Base-by-base conservation (phyloP, 2,888 invertebrate genomes). In the Neoitamus cyanurus region DNA sequence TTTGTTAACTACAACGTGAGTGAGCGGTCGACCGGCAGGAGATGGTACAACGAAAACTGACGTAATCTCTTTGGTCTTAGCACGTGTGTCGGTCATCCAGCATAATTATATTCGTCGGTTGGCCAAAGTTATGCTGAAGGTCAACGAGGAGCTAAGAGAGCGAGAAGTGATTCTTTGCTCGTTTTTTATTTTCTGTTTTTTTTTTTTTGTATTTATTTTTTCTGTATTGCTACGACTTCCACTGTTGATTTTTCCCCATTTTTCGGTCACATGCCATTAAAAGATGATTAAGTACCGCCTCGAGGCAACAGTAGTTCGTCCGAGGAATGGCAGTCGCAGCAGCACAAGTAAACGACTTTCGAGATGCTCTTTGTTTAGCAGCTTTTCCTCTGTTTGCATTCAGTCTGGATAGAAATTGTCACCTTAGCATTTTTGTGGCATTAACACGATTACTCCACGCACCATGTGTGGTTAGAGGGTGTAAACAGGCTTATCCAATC, bases 401-500 rank as follows among this genome's bases (percentile, higher is more conserved):
- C 73, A 31, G 73, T 73, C 73, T 73, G 36, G 73, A 34, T 37
- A 37, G 37, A 20, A 31, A 36, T 73, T 36, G 34, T 34, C 73
- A 34, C 34, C 73, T 73, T 58, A 58, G 20, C 15, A 73, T 73
- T n/a, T 73, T 73, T 25, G 25, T 58, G 58, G 6, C 58, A 58
- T 58, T 58, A 58, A 9, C 25, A 58, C 11, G 6, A 58, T 15
- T 58, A 20, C 25, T 25, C 9, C 58, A 20, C 25, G 11, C 25
- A 48, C 15, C 9, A 20, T 11, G 58, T 58, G 9, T 58, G 25
- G 15, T 20, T 25, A 58, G 58, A 25, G 58, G 36, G 34, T 73
- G 73, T 28, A 75, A 75, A 37, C 20, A 75, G 37, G 20, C 42
- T 75, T 73, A 9, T 42, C 75, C 75, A 75, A 75, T 75, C 75